phyloP scores from a whole-genome alignment of 23 tunicate species.

The Ascidia mentula region DNA sequence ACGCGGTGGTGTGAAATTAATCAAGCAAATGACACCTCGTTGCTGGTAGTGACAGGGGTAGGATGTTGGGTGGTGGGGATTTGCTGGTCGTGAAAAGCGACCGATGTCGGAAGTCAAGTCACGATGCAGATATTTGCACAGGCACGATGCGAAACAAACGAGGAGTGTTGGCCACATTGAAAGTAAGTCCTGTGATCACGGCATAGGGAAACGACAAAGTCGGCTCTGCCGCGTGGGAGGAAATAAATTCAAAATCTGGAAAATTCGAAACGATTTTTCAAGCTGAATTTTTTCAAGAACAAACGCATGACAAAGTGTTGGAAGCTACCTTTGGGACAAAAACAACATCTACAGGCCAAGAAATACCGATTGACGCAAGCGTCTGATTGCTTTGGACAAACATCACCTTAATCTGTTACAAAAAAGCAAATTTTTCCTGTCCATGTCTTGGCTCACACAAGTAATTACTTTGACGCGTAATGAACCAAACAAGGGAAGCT shows the following conservation, averaged over 20 bases:
- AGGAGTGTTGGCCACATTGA: neutral
- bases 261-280: too few relatives aligned
- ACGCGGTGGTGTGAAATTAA: neutral
- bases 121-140: neutral
- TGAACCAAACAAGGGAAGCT: neutral
- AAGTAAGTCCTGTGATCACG: too few relatives aligned
- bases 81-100: neutral
- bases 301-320: too few relatives aligned
- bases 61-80: neutral
- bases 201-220: too few relatives aligned
- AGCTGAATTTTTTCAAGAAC: too few relatives aligned
- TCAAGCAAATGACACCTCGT: neutral
- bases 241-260: too few relatives aligned
- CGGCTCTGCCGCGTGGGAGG: too few relatives aligned
- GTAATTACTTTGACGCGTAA: neutral
- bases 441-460: neutral
- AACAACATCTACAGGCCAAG: too few relatives aligned
- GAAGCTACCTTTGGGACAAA: too few relatives aligned
- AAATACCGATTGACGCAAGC: too few relatives aligned
- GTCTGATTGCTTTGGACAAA: neutral
- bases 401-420: neutral
- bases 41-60: neutral
- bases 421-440: neutral
- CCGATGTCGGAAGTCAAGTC: constrained; percentile 4
- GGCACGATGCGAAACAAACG: constrained; percentile 8